Evolutionary conservation across 2,797 vertebrate species (phyloP), one percentile per base, ranked within the genome.

Genomic region (Dendrocincla tyrannina): DNA sequence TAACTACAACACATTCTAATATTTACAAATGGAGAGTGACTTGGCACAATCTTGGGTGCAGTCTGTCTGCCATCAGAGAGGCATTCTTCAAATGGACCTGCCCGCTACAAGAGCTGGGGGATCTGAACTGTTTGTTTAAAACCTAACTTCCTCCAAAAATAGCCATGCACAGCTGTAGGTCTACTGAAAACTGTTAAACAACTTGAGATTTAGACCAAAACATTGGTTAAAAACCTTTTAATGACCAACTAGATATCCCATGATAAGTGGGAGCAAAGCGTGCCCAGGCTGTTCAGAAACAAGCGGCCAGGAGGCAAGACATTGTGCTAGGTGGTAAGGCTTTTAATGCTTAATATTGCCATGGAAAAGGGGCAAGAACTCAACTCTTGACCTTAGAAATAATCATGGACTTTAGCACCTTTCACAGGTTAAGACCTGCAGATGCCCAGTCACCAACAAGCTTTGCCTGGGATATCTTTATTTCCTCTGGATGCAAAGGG

Each of bases 1-100:
- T 91, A 94, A 86, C 81, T 84, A 94, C 35, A 93, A 88, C 84
- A 92, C 62, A 90, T 91, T 87, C 56, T 81, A 83, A 69, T 85
- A 91, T 87, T 96, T 95, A 94, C 47, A 95, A 89, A 94, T 68
- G 46, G 70, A 86, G 82, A 95, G 87, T 85, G 91, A 94, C 82
- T 96, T 87, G 92, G 92, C 91, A 68, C 53, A 91, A 19, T 23
- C n/a, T 1, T 55, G 72, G 59, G 17, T 50, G 64, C 68, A 76
- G 74, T 59, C 82, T 79, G 63, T 46, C 86, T 78, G 79, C 89
- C 80, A 75, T 93, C 67, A 78, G 67, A 77, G 44, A 85, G 25
- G 55, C 44, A 15, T 91, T 89, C 91, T 89, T 68, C 52, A 85
- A 62, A 35, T 9, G 37, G 67, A 46, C 58, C 63, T 80, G 49